These are phyloP conservation scores for Castor canadensis DNA, from an alignment of 2,113 vertebrate genomes.

Conservation along the genomic window DNA sequence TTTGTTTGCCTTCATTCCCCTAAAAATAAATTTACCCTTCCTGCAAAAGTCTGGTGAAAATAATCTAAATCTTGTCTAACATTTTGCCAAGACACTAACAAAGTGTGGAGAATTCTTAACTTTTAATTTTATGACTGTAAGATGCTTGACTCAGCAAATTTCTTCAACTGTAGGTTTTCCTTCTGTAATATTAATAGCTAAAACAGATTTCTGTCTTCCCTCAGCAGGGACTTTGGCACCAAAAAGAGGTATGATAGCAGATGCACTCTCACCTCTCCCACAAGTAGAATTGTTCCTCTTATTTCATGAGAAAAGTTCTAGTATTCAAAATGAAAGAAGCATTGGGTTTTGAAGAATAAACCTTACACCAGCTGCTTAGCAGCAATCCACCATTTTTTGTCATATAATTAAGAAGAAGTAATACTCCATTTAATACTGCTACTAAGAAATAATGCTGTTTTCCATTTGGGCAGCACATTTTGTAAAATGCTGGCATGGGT, in stretches of 20 bases:
- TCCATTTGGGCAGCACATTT: not conserved
- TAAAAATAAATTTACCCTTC: not conserved
- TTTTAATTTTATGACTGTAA: not conserved
- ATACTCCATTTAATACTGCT: not conserved
- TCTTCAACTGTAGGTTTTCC: slow-evolving; percentile 10
- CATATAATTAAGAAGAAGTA: not conserved
- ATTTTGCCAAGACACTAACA: not conserved
- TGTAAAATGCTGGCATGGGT: not conserved
- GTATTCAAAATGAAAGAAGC: slow-evolving; percentile 38
- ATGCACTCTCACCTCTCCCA: slow-evolving; percentile 58
- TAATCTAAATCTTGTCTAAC: not conserved
- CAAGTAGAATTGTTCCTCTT: slow-evolving; percentile 41
- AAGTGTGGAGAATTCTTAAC: not conserved
- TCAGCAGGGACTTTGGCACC: slow-evolving; percentile 54
- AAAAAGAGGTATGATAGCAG: slow-evolving; percentile 55
- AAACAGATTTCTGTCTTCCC: slow-evolving; percentile 66
- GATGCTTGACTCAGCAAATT: slow-evolving; percentile 18
- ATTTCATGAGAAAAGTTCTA: slow-evolving; percentile 27
- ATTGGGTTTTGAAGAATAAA: slow-evolving; percentile 36
- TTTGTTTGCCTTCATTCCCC: not conserved
- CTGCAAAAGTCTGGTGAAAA: not conserved
- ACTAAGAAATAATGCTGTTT: not conserved
- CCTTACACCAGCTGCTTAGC: not conserved
- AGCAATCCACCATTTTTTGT: not conserved
- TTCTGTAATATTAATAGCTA: slow-evolving; percentile 63